Evolutionary conservation across 2,113 vertebrate genomes (phyloP).

Genomic region (Theristicus caerulescens): DNA sequence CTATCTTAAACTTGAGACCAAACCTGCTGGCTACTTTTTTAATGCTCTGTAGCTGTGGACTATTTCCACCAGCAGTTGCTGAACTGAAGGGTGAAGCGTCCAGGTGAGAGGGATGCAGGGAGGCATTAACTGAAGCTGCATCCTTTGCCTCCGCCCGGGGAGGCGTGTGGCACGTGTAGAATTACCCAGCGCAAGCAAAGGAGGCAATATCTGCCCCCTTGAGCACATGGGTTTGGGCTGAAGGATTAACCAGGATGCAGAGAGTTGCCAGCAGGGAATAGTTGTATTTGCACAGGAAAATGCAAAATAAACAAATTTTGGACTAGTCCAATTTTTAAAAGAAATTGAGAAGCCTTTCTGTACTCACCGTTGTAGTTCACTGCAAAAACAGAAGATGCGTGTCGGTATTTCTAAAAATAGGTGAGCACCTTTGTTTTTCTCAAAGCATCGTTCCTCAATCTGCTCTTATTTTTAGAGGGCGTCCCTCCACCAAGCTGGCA

Average conservation of each 20-base stretch:
- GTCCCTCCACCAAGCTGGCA: not conserved
- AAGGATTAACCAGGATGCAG: not conserved
- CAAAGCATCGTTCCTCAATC: not conserved
- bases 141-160: not conserved
- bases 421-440: constrained; percentile 14
- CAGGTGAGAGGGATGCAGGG: not conserved
- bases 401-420: not conserved
- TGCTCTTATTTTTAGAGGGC: constrained; percentile 1
- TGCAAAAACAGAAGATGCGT: not conserved
- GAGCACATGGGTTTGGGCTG: not conserved
- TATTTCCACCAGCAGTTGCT: not conserved
- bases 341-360: not conserved
- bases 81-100: not conserved
- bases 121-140: not conserved
- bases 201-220: not conserved
- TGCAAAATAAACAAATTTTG: not conserved
- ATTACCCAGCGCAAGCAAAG: not conserved
- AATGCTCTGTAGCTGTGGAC: not conserved
- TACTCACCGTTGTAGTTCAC: not conserved
- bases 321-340: not conserved
- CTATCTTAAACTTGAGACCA: not conserved
- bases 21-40: not conserved
- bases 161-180: not conserved
- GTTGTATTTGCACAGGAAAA: not conserved
- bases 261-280: not conserved